Base-by-base conservation (phyloP, 2,113 vertebrate species). In the Empidonax traillii region DNA sequence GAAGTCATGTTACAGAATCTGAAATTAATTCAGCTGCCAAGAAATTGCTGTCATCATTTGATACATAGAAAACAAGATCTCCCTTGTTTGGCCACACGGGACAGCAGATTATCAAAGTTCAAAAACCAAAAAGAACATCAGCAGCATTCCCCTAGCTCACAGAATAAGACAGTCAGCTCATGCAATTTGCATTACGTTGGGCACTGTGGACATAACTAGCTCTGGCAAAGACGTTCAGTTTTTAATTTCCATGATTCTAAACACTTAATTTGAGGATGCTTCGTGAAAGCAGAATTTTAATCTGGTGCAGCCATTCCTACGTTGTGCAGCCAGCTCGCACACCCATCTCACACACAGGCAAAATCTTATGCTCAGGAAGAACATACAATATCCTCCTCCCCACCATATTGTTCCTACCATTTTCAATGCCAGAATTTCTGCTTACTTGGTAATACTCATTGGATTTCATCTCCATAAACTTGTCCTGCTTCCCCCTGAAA, bases 331-430 rank as follows among this genome's bases (percentile, higher is more conserved):
- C 53, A 83, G 53, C 14, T 25, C 10, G 2, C 17, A 25, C 2
- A 1, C 8, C 6, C 27, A 28, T 17, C 47, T 78, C 37, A 12
- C 11, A 41, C 33, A 73, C 1, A 1, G 12, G 7, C 43, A 86
- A 90, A 61, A 44, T 6, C 9, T 22, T 8, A 41, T 3, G 24
- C 22, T 55, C 27, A 68, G 24, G 14, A 85, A 35, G 7, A 85
- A 59, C 0, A 0, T 2, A 21, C 55, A 11, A 35, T 17, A 62
- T 1, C 16, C 35, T 6, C 4, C 8, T 8, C 19, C 6, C 4
- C 3, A 10, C 27, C 80, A 53, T 8, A 66, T 10, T 73, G 18
- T 44, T 71, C 39, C 63, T 33, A n/a, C 21, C 8, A 71, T 24
- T 75, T 81, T 79, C 18, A 63, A 63, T 2, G 4, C 12, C 62